Evolutionary conservation across 2,888 invertebrate genomes (phyloP), one percentile per base, ranked within the genome.

Genomic region (Amiota minor): DNA sequence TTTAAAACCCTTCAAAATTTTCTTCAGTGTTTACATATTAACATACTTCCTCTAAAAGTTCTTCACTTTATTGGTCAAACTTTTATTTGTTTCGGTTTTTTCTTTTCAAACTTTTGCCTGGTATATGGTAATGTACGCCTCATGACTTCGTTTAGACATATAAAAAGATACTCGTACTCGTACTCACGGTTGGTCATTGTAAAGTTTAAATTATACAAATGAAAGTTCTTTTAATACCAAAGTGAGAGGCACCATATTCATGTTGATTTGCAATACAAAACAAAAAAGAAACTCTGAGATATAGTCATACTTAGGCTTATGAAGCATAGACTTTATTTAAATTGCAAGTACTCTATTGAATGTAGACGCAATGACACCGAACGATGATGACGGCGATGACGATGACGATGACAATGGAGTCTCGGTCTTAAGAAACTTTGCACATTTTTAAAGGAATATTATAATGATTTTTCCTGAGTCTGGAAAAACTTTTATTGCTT

Each of bases 31-130:
- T 3, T 53, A 1, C n/a, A 53, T 53, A 53, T 53, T n/a, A n/a
- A 18, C 18, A 18, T 56, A 11, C 16, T 16, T 56, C 18, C 56
- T 18, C 20, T 56, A 56, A 9, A 56, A 18, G 18, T 56, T 82
- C 79, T 83, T 82, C 84, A 82, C 82, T 84, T 83, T 84, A 83
- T 82, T 83, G 82, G 82, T 53, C 73, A 84, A 82, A 83, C 80
- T 83, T 56, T 56, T n/a, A 18, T 11, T 14, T 18, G 84, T 82
- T 78, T 56, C 18, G 20, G 4, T 83, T 84, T 78, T 81, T 35
- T 35, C 35, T 35, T 35, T 83, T 80, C 83, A 81, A 81, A 78
- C 84, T 83, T 78, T 70, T 35, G 47, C 50, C 62, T 16, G 64
- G 64, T 67, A 78, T 35, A 81, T 80, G 75, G 80, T 84, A 74